Evolutionary conservation across 1,140 invertebrate genomes (phyloP), one percentile per base, ranked within the genome.

Genomic region (Lordiphosa stackelbergi): DNA sequence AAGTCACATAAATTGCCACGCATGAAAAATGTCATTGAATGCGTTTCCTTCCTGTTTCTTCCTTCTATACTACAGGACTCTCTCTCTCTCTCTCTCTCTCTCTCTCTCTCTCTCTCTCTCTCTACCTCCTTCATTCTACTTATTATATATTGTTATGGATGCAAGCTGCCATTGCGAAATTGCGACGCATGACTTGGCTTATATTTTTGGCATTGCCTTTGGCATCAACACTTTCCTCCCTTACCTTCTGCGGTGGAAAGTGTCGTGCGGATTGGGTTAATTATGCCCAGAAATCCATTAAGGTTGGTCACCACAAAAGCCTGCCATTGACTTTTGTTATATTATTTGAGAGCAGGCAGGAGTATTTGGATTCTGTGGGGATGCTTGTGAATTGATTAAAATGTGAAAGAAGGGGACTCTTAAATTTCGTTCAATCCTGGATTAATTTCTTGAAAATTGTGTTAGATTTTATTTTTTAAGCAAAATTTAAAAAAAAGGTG

Each of bases 231-330:
- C 70, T 79, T 81, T 56, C 40, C 36, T 3, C n/a, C 45, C 55
- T 69, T 55, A 69, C 46, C 63, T 52, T 48, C 43, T 19, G 35
- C 16, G 63, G 54, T 16, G 16, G 16, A 16, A 16, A 16, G 16
- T 16, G 16, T 16, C 16, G 16, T 16, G 16, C 16, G 19, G 19
- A 19, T 19, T 63, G 74, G 71, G 75, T 81, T 81, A 81, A 81
- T 81, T 81, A 81, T 81, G 68, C 63, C 56, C 63, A 68, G 77
- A 75, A 81, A 81, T 66, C 77, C 75, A 81, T 81, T 81, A 83
- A 69, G 77, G 28, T 52, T 49, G 31, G 37, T 55, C 36, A 28
- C 52, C 52, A 47, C 51, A 66, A 66, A 58, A 52, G 49, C 45
- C 53, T 42, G 45, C 48, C 58, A 62, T 66, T 81, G 74, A 74